Evolutionary conservation across 1,140 invertebrate species (phyloP), one percentile per base, ranked within the genome.

Genomic region (Apis dorsata): DNA sequence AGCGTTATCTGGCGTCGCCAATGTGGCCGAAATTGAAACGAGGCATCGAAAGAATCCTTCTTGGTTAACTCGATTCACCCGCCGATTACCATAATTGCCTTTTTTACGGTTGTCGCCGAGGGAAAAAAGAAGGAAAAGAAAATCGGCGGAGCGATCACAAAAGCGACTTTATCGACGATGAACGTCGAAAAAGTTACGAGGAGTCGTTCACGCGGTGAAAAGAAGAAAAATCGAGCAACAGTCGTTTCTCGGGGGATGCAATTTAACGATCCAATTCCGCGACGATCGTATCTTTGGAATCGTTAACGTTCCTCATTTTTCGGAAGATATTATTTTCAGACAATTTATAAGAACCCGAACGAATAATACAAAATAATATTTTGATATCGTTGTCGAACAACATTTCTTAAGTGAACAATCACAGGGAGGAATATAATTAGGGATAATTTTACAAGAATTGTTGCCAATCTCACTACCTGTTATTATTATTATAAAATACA

Each of bases 31-130:
- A 57, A 70, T 59, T 79, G 60, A 79, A 79, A 53, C 66, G 19
- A 57, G 65, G n/a, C 74, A 44, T 21, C 55, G 55, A 71, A 60
- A n/a, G 59, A 70, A 60, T 28, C n/a, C n/a, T n/a, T 70, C 57
- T 34, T 53, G 17, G 68, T 21, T 70, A 44, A 1, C 11, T 72
- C 63, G 57, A 55, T 49, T 53, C 51, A 65, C 65, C 71, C 24
- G 8, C 34, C 77, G 51, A 80, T 80, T 80, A 80, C 69, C 79
- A 80, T 80, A 80, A 80, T 80, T 74, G 60, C 79, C 70, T 74
- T 63, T 34, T 65, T 65, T 72, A 79, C 71, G 70, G 70, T 65
- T 62, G 49, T 65, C 28, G 60, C 9, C 7, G 19, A 9, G 24
- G 1, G 15, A n/a, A 17, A 57, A 4, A 57, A 8, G 9, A 19